Conservation (phyloP, 2,797 vertebrate genomes). For the Epinephelus awoara region DNA sequence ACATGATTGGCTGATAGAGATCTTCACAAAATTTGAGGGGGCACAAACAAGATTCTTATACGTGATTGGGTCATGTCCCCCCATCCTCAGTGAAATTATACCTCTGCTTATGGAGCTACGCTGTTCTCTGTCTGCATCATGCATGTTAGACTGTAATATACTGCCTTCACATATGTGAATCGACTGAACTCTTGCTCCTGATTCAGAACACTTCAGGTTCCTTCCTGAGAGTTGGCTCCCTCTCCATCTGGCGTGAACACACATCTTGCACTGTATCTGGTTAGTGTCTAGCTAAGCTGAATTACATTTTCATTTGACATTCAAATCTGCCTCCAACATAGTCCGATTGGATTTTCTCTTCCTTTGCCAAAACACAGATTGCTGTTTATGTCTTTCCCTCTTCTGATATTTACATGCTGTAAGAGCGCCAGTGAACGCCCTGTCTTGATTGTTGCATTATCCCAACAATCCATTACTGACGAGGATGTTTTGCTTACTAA, state of each 20-base stretch:
- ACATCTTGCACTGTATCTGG: conserved; percentile 49
- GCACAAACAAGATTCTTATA: too few species aligned
- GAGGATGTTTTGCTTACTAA: conserved; percentile 25
- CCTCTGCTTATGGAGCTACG: not conserved
- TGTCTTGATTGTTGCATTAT: conserved; percentile 30
- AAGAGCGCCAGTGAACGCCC: conserved; percentile 50
- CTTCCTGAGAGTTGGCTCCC: conserved; percentile 23
- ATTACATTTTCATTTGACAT: conserved; percentile 54
- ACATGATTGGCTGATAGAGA: too few species aligned
- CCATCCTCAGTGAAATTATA: not conserved
- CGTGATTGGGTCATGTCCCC: not conserved
- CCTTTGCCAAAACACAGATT: conserved; percentile 42
- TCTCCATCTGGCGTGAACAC: conserved; percentile 18
- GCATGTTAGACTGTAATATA: conserved; percentile 2
- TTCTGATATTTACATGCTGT: conserved; percentile 48
- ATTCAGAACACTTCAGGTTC: conserved; percentile 28
- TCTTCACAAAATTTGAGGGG: too few species aligned
- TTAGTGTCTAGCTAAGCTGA: conserved; percentile 39
- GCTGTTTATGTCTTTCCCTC: conserved; percentile 36
- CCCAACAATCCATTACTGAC: conserved; percentile 31
- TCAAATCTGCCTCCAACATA: conserved; percentile 32
- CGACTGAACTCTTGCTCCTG: conserved; percentile 37
- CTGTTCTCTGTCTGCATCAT: conserved; percentile 11
- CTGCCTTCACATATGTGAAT: conserved; percentile 18
- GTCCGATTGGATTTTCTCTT: conserved; percentile 35